A percentile compares a stretch with the other conserved stretches of the same genome.
These are phyloP conservation scores for Toxotes lorentzi DNA, from an alignment of 2,797 vertebrate species.

Conservation along the genomic window DNA sequence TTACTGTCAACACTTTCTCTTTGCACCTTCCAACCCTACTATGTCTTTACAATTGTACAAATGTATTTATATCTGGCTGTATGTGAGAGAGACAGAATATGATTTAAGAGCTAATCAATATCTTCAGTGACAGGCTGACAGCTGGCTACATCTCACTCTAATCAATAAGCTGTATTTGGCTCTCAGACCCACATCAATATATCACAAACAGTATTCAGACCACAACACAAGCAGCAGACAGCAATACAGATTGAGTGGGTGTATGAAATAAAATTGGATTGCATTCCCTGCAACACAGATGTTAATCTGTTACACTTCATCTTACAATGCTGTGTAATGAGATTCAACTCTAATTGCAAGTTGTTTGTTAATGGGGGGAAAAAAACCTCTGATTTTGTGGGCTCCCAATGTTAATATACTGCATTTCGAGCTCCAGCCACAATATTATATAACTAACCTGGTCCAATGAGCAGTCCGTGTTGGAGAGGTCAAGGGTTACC, in stretches of 20 bases:
- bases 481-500: conserved; percentile 93
- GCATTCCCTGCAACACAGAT: conserved; percentile 40
- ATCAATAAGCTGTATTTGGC: conserved; percentile 77
- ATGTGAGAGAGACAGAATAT: conserved; percentile 29
- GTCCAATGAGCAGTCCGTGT: conserved; percentile 95
- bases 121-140: conserved; percentile 65
- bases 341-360: not conserved
- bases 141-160: conserved; percentile 74
- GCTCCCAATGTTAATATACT: not conserved
- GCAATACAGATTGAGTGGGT: conserved; percentile 44
- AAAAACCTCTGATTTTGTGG: not conserved
- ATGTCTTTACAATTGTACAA: not conserved
- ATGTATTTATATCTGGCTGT: conserved; percentile 21
- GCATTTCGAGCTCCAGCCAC: not conserved
- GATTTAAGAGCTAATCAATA: conserved; percentile 71
- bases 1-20: not conserved
- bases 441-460: conserved; percentile 84
- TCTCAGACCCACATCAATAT: conserved; percentile 67
- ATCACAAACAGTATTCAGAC: conserved; percentile 63
- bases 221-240: conserved; percentile 28
- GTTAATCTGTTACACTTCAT: conserved; percentile 35
- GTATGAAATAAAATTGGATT: conserved; percentile 35
- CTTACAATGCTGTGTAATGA: conserved; percentile 18
- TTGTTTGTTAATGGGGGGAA: not conserved
- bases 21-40: not conserved